Evolutionary conservation across 2,797 vertebrate species (phyloP).

Genomic region (Gila robusta): DNA sequence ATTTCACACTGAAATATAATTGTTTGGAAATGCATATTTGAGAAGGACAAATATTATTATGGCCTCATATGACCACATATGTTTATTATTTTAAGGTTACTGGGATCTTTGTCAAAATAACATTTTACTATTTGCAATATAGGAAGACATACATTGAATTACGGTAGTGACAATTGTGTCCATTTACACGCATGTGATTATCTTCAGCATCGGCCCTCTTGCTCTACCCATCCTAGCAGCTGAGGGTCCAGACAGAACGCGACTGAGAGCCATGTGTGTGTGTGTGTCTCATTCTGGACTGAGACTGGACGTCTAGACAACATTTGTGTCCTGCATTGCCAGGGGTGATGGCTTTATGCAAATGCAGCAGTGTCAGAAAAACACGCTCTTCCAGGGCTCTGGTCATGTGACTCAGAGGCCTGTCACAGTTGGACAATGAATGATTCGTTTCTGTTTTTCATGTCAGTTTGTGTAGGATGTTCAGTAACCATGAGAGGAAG

Average conservation of each 20-base stretch:
- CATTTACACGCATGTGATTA: slow-evolving; percentile 31
- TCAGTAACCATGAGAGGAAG: background rate
- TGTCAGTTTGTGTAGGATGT: background rate
- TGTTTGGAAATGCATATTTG: background rate
- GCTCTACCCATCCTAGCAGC: slow-evolving; percentile 34
- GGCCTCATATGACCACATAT: background rate
- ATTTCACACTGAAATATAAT: background rate
- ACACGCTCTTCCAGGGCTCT: slow-evolving; percentile 76
- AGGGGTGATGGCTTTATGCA: slow-evolving; percentile 90
- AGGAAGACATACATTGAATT: background rate
- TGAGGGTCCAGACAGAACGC: slow-evolving; percentile 45
- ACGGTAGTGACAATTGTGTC: slow-evolving; percentile 16
- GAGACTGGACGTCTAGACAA: slow-evolving; percentile 93
- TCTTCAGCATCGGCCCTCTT: slow-evolving; percentile 15
- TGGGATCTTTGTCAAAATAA: background rate
- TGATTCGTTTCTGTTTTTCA: background rate
- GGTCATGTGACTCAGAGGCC: slow-evolving; percentile 71
- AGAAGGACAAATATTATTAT: background rate
- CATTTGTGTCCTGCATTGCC: slow-evolving; percentile 82
- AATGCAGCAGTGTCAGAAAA: slow-evolving; percentile 81
- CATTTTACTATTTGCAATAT: background rate
- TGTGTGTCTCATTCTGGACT: slow-evolving; percentile 79
- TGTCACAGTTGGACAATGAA: slow-evolving; percentile 15
- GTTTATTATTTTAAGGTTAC: background rate
- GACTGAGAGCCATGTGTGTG: slow-evolving; percentile 48